These are phyloP conservation scores for Cheilosia grossa DNA, from an alignment of 2,888 invertebrate genomes.

Conservation along the genomic window DNA sequence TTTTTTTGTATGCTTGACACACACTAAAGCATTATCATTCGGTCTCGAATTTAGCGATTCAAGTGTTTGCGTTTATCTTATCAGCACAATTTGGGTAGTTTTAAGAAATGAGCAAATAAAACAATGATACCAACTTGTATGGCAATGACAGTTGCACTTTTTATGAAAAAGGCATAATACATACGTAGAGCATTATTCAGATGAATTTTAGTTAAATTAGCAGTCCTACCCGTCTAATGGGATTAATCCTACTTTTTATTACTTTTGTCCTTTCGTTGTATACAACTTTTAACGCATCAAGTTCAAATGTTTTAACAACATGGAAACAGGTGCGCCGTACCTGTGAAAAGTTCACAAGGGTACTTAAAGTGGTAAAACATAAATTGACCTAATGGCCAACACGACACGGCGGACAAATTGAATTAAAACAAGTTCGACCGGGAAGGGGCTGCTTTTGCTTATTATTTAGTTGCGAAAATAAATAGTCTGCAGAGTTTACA, in stretches of 20 bases:
- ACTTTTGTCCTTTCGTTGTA: neutral
- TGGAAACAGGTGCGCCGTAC: neutral
- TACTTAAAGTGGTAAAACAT: neutral
- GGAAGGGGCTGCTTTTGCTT: neutral
- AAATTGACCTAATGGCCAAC: conserved; percentile 11
- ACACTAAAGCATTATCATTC: conserved; percentile 32
- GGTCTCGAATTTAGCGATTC: conserved; percentile 18
- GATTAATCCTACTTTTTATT: conserved; percentile 19
- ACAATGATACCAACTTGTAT: neutral
- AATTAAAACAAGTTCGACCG: conserved; percentile 3
- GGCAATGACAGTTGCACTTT: neutral
- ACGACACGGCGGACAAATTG: neutral
- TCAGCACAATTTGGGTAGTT: conserved; percentile 12
- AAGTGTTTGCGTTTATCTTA: conserved; percentile 30
- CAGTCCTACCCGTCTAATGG: conserved; percentile 15
- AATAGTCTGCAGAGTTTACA: neutral
- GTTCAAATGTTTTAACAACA: conserved; percentile 26
- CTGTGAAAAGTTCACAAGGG: conserved; percentile 3
- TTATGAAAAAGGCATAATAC: neutral
- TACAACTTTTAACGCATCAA: neutral
- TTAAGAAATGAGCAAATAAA: neutral
- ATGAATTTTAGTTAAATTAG: neutral
- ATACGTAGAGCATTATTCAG: neutral
- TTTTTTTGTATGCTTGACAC: conserved; percentile 4
- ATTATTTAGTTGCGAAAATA: neutral